Percentiles rank a stretch among this genome's conserved stretches.
Conservation (phyloP, 2,113 vertebrate species). For the Hydrolagus affinis region DNA sequence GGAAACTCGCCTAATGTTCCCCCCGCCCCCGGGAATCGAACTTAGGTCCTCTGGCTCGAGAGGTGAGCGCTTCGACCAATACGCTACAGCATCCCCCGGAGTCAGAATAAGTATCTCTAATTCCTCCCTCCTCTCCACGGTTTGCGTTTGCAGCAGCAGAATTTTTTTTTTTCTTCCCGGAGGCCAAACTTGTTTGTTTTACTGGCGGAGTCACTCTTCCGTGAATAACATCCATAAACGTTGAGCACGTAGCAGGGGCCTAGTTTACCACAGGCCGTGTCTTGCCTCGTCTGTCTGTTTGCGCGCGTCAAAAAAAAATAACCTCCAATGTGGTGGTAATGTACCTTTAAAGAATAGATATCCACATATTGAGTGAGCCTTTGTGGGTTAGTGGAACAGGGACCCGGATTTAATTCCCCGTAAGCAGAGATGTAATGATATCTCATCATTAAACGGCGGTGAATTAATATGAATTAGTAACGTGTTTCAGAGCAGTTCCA, state of each 20-base stretch:
- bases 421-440: conserved; percentile 52
- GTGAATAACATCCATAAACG: too few relatives aligned
- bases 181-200: neutral
- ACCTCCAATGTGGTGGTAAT: neutral
- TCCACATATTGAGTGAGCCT: neutral
- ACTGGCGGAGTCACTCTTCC: neutral
- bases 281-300: too few relatives aligned
- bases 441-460: conserved; percentile 63
- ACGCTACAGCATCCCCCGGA: too few relatives aligned
- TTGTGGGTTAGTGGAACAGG: conserved; percentile 36
- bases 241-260: neutral
- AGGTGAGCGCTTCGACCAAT: neutral
- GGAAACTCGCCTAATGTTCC: neutral
- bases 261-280: neutral
- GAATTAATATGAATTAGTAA: conserved; percentile 66
- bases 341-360: neutral
- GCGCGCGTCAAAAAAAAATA: too few relatives aligned
- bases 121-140: neutral
- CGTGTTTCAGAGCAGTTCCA: conserved; percentile 42
- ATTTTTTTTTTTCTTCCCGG: neutral
- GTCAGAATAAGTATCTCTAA: neutral
- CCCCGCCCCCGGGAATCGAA: too few relatives aligned
- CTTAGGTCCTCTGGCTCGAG: neutral
- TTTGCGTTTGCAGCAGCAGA: neutral
- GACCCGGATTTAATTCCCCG: conserved; percentile 48